Base-by-base conservation (phyloP, 2,888 invertebrate species). In the Idaea aversata region DNA sequence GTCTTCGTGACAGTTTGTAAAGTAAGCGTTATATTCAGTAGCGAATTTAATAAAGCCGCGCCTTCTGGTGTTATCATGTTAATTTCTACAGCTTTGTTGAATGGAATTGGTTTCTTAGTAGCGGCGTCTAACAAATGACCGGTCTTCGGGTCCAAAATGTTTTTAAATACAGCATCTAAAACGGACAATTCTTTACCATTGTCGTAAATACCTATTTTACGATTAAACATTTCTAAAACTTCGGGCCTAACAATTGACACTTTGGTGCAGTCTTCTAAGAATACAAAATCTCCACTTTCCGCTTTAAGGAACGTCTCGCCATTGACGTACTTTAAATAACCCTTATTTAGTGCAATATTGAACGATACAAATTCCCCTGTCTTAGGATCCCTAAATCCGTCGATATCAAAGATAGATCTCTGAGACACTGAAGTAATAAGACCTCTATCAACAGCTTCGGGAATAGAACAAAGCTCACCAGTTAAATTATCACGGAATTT, bases 381-480 rank as follows among this genome's bases (percentile, higher is more conserved):
- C 77, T 95, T 94, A 0, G 96, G 95, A 86, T 97, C 97, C 82
- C 96, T 96, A 82, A 98, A 97, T 65, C 97, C 98, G 76, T 98
- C 98, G 69, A 99, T 97, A 85, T 98, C 97, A 83, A 98, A 98
- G 75, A 98, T 96, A 2, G 97, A 97, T 85, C 96, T 96, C 83
- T 97, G 96, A 5, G 96, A 95, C 25, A 98, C 96, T 0, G 98
- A 97, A 35, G 96, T 96, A 67, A 99, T 96, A 61, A 98, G 94
- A 72, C 99, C 99, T 68, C 96, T 95, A 80, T 97, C 96, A 15
- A 98, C 97, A 0, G 99, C 99, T 84, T 98, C 98, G 16, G 95
- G 94, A 70, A 99, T 95, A 34, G 95, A 94, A 69, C 97, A 94
- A 15, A 95, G 91, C 87, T 97, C 96, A 61, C 95, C 95, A 0